Evolutionary conservation across 2,888 invertebrate species (phyloP), one percentile per base, ranked within the genome.

Genomic region (Empis livida): DNA sequence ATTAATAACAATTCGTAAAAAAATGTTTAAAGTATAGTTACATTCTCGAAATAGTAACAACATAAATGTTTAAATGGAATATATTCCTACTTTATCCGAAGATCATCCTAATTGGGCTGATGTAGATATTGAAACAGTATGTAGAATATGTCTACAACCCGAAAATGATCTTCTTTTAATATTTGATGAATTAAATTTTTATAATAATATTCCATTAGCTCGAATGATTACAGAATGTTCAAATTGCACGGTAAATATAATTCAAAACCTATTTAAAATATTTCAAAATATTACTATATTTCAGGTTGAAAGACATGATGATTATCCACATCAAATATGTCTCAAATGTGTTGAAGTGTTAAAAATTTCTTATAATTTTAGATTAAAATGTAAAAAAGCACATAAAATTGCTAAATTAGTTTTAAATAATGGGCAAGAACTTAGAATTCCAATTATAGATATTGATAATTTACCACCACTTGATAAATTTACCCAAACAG

Each of bases 301-400:
- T 39, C 13, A 39, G 39, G 39, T 17, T 11, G 17, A 17, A 17
- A 10, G 39, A 5, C 17, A 17, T 17, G 39, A 39, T 17, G 39
- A 39, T 17, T 39, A 68, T 52, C 71, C 70, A 4, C 58, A 61
- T 37, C 59, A 66, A 40, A 66, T 70, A 48, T 70, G 70, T 46
- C 50, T 47, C 14, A 49, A 55, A 8, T 70, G 70, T 52, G 55
- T 62, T 23, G 56, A 59, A 20, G 56, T 55, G 11, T 61, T 68
- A 13, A 59, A 59, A 16, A 56, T 54, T 13, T 64, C 69, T 10
- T 67, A 59, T 48, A 55, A 59, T 37, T 68, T 70, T 30, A 68
- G 67, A 46, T 57, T 58, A 17, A 61, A 61, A 40, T 67, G 65
- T 5, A 66, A 67, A 51, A 54, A 58, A 17, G 59, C 70, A 1